Evolutionary conservation across 2,888 invertebrate species (phyloP), one percentile per base, ranked within the genome.

Genomic region (Neoaliturus tenellus): DNA sequence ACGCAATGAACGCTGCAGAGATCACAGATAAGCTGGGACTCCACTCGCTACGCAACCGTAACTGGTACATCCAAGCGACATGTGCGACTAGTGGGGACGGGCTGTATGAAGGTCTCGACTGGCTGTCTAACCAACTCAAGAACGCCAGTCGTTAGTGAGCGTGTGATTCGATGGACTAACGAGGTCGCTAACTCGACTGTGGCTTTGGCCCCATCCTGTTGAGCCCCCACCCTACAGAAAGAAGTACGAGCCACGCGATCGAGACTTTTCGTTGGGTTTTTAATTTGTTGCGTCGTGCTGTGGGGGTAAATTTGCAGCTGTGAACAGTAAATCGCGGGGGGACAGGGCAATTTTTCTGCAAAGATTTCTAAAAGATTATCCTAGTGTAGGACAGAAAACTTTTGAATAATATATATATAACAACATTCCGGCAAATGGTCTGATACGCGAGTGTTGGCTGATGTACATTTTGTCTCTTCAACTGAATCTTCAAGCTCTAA

Each of bases 1-100:
- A 99, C 92, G 99, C 99, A 89, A 99, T 99, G 99, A 99, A 98
- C 92, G 99, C 99, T 87, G 99, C 99, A 86, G 99, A 99, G 93
- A 98, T 99, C 89, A 99, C 99, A 89, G 99, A 99, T 93, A 99
- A 99, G 94, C 94, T 99, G 91, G 98, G 98, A 87, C 94, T 99
- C 91, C 99, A 99, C 92, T 98, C 98, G 90, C 93, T 99, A 92
- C 95, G 99, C 92, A 98, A 99, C 93, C 97, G 99, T 91, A 97
- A 98, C 92, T 98, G 98, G 98, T 98, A 98, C 93, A 98, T 98
- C 91, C 98, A 98, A 92, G 97, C 98, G 90, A 98, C 97, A 90
- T 99, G 99, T 93, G 99, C 99, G 92, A 99, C 99, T 88, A 98
- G 98, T 90, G 99, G 99, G 88, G 99, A 99, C 92, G 99, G 99